Percentiles rank a stretch among this genome's conserved stretches.
phyloP scores from a whole-genome alignment of 1,140 invertebrate species.

The Battus philenor region DNA sequence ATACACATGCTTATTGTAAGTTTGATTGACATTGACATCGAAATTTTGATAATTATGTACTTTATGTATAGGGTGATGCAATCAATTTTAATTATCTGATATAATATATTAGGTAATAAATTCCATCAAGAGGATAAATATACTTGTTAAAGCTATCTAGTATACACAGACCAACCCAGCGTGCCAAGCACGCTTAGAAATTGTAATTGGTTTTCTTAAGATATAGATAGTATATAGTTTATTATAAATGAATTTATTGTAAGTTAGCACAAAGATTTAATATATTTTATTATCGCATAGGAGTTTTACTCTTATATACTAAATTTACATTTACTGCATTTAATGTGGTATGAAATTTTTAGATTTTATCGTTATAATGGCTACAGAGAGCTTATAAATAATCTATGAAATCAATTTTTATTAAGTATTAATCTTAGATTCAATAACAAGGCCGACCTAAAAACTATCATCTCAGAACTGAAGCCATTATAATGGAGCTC shows the following conservation, averaged over 20 bases:
- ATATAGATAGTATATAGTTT: slow-evolving; percentile 65
- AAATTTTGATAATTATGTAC: slow-evolving; percentile 49
- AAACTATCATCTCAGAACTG: slow-evolving; percentile 2
- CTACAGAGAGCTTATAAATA: slow-evolving; percentile 52
- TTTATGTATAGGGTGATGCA: slow-evolving; percentile 35
- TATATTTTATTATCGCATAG: slow-evolving; percentile 75
- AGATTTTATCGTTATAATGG: slow-evolving; percentile 41
- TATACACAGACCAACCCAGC: slow-evolving; percentile 56
- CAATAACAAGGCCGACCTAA: slow-evolving; percentile 11
- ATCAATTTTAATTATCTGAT: slow-evolving; percentile 28
- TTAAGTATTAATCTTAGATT: slow-evolving; percentile 19
- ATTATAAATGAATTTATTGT: slow-evolving; percentile 72
- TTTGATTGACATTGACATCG: slow-evolving; percentile 50
- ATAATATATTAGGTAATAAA: slow-evolving; percentile 32
- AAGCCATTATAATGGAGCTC: slow-evolving; percentile 16
- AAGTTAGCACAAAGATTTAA: slow-evolving; percentile 76
- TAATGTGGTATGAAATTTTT: slow-evolving; percentile 54
- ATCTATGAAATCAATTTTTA: slow-evolving; percentile 24
- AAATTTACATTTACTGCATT: slow-evolving; percentile 62
- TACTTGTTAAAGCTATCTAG: slow-evolving; percentile 31
- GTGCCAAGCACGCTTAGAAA: slow-evolving; percentile 60
- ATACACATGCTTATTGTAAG: slow-evolving; percentile 42
- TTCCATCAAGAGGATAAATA: slow-evolving; percentile 34
- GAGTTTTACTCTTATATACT: slow-evolving; percentile 67
- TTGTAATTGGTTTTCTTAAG: slow-evolving; percentile 54